A percentile compares a stretch with the other conserved stretches of the same genome.
Evolutionary conservation across 2,888 invertebrate species (phyloP).

Genomic region (Nemotelus pantherinus): DNA sequence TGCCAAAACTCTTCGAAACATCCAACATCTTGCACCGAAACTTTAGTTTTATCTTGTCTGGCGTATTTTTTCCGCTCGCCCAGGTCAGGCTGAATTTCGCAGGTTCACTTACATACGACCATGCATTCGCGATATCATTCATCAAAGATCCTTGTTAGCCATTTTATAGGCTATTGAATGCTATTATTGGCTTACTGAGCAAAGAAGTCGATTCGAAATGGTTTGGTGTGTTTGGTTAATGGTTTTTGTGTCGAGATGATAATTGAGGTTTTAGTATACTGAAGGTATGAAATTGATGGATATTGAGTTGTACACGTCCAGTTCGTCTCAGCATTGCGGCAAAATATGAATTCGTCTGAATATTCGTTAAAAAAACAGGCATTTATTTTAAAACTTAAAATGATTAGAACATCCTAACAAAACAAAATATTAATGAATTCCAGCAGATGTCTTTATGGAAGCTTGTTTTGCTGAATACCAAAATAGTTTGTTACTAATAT

Average conservation of each 20-base stretch:
- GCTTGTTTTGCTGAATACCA: too few species aligned
- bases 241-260: neutral
- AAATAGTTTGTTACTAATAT: too few species aligned
- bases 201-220: constrained; percentile 4
- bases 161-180: constrained; percentile 27
- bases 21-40: constrained; percentile 27
- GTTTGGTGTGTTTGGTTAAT: neutral
- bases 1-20: neutral
- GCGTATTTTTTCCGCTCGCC: neutral
- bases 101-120: neutral
- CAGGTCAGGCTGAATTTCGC: neutral
- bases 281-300: too few species aligned
- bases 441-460: too few species aligned
- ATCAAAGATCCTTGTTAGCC: constrained; percentile 33
- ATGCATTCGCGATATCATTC: constrained; percentile 22
- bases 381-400: too few species aligned
- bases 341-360: too few species aligned
- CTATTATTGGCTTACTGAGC: neutral
- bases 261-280: neutral
- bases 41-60: constrained; percentile 26
- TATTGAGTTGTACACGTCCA: too few species aligned
- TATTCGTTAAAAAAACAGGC: too few species aligned
- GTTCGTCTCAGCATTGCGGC: too few species aligned
- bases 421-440: too few species aligned
- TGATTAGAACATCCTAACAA: too few species aligned